Conservation (phyloP, 2,888 invertebrate genomes). For the Alcis repandata region DNA sequence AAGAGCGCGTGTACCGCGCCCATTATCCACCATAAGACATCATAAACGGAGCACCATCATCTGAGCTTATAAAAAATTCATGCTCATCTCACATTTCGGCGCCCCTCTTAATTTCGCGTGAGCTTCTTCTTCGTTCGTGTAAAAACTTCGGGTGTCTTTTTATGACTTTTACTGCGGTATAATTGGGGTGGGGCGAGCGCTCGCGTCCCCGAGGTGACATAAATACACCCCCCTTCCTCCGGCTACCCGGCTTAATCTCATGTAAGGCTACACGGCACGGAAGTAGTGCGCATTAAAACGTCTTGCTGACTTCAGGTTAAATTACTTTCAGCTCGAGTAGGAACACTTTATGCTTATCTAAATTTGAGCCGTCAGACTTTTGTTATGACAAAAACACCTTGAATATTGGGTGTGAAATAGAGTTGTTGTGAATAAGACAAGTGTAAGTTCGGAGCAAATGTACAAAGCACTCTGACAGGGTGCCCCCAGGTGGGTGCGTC, state of each 20-base stretch:
- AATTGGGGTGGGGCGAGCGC: conserved; percentile 85
- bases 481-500: conserved; percentile 67
- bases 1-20: conserved; percentile 78
- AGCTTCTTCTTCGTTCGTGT: conserved; percentile 85
- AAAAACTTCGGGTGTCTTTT: conserved; percentile 87
- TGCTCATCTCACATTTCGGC: conserved; percentile 87
- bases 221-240: conserved; percentile 81
- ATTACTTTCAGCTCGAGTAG: conserved; percentile 48
- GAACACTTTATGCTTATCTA: conserved; percentile 10
- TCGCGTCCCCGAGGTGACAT: conserved; percentile 85
- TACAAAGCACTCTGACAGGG: conserved; percentile 47
- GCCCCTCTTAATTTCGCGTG: conserved; percentile 87
- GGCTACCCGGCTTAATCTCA: conserved; percentile 83
- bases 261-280: conserved; percentile 78
- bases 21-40: conserved; percentile 85
- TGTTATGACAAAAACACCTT: conserved; percentile 12
- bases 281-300: conserved; percentile 75
- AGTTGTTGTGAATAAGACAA: conserved; percentile 33
- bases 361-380: conserved; percentile 3
- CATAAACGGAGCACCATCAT: conserved; percentile 86
- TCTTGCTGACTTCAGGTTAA: conserved; percentile 65
- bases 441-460: conserved; percentile 46
- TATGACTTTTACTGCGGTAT: conserved; percentile 87
- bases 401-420: conserved; percentile 13
- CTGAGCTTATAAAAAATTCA: conserved; percentile 87